Evolutionary conservation across 2,113 vertebrate genomes (phyloP), one percentile per base, ranked within the genome.

Genomic region (Urocynchramus pylzowi): DNA sequence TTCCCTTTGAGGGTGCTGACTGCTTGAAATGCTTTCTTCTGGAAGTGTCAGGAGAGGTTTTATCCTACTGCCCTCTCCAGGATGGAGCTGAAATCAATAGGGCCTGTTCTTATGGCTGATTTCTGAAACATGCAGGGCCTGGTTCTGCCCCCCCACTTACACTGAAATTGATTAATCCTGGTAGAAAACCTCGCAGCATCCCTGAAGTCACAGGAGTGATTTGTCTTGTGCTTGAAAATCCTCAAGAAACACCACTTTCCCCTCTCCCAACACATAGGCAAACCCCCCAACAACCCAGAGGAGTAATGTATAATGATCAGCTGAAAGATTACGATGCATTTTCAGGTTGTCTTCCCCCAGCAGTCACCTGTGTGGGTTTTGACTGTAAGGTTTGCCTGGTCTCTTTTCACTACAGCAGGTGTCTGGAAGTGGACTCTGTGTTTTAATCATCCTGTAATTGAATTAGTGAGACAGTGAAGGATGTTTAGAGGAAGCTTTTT

Each of bases 31-130:
- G 37, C n/a, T 78, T 84, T 79, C 59, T 78, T 52, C 71, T 84
- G 54, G 60, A 81, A 81, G 47, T n/a, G 22, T 70, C 54, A n/a
- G 50, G 35, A 95, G 83, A 86, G 30, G 15, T 67, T 95, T 92
- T 96, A 67, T 93, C 94, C 60, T 89, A 9, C 87, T 95, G 81
- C 53, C 37, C 65, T 79, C 82, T 91, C 50, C 63, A 67, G 76
- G 82, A 74, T 88, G 64, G 70, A 86, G 37, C 42, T 88, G 59
- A 90, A 96, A 77, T 93, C 50, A 37, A 0, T 59, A 76, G 56
- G 39, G 27, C n/a, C 33, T 24, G 18, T 54, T 11, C 35, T 52
- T 63, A 5, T 7, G 35, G 33, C 50, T 73, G 61, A 23, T 64
- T 21, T 0, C 30, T 47, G 37, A 82, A 81, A 28, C 10, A 28